These are phyloP conservation scores for Drosophila chauvacae DNA, from an alignment of 1,140 invertebrate species.

Conservation along the genomic window DNA sequence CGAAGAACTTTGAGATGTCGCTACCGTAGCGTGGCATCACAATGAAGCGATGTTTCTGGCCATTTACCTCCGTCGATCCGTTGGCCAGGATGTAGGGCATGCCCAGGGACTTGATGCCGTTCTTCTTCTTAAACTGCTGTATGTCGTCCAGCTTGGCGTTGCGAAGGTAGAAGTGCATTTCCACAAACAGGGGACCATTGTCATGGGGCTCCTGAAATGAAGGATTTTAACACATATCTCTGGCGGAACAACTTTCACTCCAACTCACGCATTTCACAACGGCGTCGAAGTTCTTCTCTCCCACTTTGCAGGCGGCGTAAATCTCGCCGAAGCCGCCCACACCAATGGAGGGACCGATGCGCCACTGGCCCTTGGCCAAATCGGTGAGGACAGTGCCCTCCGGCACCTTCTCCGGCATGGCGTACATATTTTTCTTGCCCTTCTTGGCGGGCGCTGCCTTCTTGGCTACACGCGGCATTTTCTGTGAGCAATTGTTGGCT, in stretches of 20 bases:
- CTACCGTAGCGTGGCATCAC: slow-evolving; percentile 96
- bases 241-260: too few species aligned
- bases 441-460: slow-evolving; percentile 84
- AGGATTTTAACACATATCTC: slow-evolving; percentile 4
- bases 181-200: slow-evolving; percentile 97
- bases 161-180: slow-evolving; percentile 97
- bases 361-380: slow-evolving; percentile 91
- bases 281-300: slow-evolving; percentile 87
- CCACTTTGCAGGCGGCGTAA: slow-evolving; percentile 88
- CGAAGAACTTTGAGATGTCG: slow-evolving; percentile 93
- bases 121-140: slow-evolving; percentile 89
- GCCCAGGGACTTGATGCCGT: slow-evolving; percentile 91
- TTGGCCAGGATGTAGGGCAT: slow-evolving; percentile 94
- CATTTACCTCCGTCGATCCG: slow-evolving; percentile 91
- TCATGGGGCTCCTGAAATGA: slow-evolving; percentile 92
- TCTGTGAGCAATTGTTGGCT: neutral
- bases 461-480: slow-evolving; percentile 69
- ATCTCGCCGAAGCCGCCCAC: slow-evolving; percentile 97
- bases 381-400: slow-evolving; percentile 91
- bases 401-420: slow-evolving; percentile 90
- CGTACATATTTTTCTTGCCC: slow-evolving; percentile 89
- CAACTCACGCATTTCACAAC: slow-evolving; percentile 92
- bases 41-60: slow-evolving; percentile 94
- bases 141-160: slow-evolving; percentile 93
- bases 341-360: slow-evolving; percentile 93